Evolutionary conservation across 1,140 invertebrate genomes (phyloP).

Genomic region (Asobara japonica): DNA sequence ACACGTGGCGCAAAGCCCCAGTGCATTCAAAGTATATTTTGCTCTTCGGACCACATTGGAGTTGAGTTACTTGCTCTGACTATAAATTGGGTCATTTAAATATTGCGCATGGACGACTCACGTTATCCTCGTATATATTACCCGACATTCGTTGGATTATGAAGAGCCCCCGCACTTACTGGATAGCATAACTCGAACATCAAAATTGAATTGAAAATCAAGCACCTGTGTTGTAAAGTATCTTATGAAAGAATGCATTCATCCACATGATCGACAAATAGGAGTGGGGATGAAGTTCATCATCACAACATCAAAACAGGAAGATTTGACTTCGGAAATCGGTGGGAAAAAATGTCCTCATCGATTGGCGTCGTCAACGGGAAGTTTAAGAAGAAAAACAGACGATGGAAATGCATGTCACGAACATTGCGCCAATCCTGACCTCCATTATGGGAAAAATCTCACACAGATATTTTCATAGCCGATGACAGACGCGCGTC

Average conservation of each 20-base stretch:
- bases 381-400: background rate
- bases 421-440: conserved; percentile 23
- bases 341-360: too few relatives aligned
- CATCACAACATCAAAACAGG: too few relatives aligned
- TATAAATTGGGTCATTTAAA: conserved; percentile 1
- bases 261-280: too few relatives aligned
- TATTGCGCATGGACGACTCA: background rate
- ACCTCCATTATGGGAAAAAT: conserved; percentile 54
- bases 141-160: background rate
- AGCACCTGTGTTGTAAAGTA: too few relatives aligned
- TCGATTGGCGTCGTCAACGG: background rate
- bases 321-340: too few relatives aligned
- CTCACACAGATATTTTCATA: conserved; percentile 35
- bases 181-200: too few relatives aligned
- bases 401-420: background rate
- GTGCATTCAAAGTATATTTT: conserved; percentile 4
- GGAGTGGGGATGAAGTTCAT: too few relatives aligned
- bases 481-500: conserved; percentile 19
- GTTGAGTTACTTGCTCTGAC: background rate
- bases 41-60: background rate
- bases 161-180: background rate
- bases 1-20: background rate
- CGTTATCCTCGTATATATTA: background rate
- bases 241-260: too few relatives aligned
- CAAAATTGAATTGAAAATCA: too few relatives aligned